Base-by-base conservation (phyloP, 2,888 invertebrate genomes). In the Ormia ochracea region DNA sequence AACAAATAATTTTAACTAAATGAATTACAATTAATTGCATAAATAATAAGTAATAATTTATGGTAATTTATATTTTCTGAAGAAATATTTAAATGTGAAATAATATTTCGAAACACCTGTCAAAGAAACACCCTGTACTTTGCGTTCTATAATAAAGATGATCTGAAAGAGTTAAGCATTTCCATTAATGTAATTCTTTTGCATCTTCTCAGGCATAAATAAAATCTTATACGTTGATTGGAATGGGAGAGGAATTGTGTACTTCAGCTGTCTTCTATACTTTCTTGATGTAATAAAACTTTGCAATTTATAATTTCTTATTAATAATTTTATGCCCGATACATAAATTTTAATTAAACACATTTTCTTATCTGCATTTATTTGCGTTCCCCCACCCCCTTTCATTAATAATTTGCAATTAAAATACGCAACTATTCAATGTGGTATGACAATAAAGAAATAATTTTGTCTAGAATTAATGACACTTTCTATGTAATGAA, bases 311-410 rank as follows among this genome's bases (percentile, higher is more conserved):
- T 52, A 45, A 58, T 45, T 21, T 45, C 33, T 56, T 9, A 14
- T 21, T 38, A 68, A 59, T 45, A 68, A 31, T 41, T 69, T 14
- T 19, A 48, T 43, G 10, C 21, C 43, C 17, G 19, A 54, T 54
- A 26, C 61, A 76, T 80, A 76, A 63, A 76, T 76, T 54, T 76
- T 72, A 72, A 76, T 80, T 76, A 76, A 80, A 58, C 19, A 70
- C 45, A 45, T 50, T 69, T 69, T 9, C 28, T 50, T 31, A 56
- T 52, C 4, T 52, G n/a, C 50, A 31, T 41, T 50, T 52, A 56
- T 45, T 56, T 56, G 10, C 28, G 10, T n/a, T n/a, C n/a, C 14
- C 2, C 17, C 14, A 14, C 26, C 5, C 33, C 12, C 21, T 21
- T 54, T 45, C 3, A 66, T 41, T 63, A 41, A 41, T 38, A 58